Base-by-base conservation (phyloP, 2,113 vertebrate species). In the Odontophorus gujanensis region DNA sequence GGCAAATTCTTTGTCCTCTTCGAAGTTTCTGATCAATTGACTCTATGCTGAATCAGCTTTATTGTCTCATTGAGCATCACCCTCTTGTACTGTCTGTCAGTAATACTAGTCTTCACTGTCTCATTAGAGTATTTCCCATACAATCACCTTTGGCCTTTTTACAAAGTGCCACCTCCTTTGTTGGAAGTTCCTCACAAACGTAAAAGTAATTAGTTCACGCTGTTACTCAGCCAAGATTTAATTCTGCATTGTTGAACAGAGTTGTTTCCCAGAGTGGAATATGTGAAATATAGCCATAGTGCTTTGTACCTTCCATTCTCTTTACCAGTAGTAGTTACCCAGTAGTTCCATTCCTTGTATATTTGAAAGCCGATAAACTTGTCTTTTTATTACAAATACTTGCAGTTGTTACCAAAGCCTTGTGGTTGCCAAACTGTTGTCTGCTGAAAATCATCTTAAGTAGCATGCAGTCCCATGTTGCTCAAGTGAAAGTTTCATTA, bases 1-100 rank as follows among this genome's bases (percentile, higher is more conserved):
- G 74, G 50, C 80, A 81, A 86, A 55, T 30, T 87, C 86, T 72
- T 92, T 93, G 86, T 93, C 53, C 75, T 78, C 65, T 77, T 85
- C 71, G 87, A 62, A 90, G 86, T 81, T 92, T 93, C 77, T 73
- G 76, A 90, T 92, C 92, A 68, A 86, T 91, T 89, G 80, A 13
- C 62, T 75, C 65, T 79, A 38, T 36, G 43, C 13, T 92, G 91
- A 68, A 82, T 92, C 95, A 87, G 89, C 66, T 15, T 92, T 93
- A 59, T 30, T 92, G 86, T 61, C 0, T 0, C 26, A 7, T 8
- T 51, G 81, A 65, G 43, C 53, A 42, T 73, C 62, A 45, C 26
- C 62, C 48, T 50, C 77, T 4, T 2, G 18, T 74, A 42, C 51
- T 78, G 5, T 53, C 81, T 93, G 89, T 87, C 78, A 76, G 53